Conservation (phyloP, 2,888 invertebrate genomes). For the Drosophila pseudotakahashii region DNA sequence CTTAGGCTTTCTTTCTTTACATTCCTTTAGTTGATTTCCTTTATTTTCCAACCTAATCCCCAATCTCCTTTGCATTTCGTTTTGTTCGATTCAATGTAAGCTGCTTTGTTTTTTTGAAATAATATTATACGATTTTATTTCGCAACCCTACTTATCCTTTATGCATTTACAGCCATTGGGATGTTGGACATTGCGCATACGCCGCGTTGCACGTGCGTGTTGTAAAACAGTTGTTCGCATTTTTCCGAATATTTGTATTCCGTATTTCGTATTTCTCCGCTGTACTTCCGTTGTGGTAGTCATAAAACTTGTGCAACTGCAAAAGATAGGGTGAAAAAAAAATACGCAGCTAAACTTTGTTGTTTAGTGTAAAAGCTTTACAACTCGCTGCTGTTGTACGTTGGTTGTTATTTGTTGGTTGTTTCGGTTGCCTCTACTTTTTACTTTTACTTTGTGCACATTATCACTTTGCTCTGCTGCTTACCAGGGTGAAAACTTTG, state of each 20-base stretch:
- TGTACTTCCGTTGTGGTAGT: slow-evolving; percentile 19
- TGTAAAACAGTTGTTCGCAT: slow-evolving; percentile 57
- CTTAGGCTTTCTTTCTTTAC: neutral
- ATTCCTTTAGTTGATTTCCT: neutral
- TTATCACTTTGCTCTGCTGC: slow-evolving; percentile 63
- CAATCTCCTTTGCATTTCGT: slow-evolving; percentile 20
- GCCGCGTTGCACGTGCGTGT: slow-evolving; percentile 63
- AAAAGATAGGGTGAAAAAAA: slow-evolving; percentile 16
- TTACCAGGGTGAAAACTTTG: slow-evolving; percentile 57
- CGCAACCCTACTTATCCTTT: slow-evolving; percentile 37
- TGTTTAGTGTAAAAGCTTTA: slow-evolving; percentile 72
- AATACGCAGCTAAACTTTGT: slow-evolving; percentile 68
- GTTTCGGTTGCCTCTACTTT: slow-evolving; percentile 61
- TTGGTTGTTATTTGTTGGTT: slow-evolving; percentile 15
- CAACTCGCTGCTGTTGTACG: slow-evolving; percentile 45
- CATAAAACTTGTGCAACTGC: slow-evolving; percentile 62
- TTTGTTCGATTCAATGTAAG: slow-evolving; percentile 4
- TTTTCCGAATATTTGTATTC: slow-evolving; percentile 15
- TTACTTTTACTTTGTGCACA: slow-evolving; percentile 73
- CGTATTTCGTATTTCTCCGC: slow-evolving; percentile 13
- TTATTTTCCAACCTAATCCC: slow-evolving; percentile 12
- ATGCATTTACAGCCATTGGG: slow-evolving; percentile 37
- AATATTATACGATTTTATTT: slow-evolving; percentile 26
- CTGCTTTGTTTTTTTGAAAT: slow-evolving; percentile 10
- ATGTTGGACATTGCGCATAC: slow-evolving; percentile 56